These are phyloP conservation scores for Syrmaticus mikado DNA, from an alignment of 2,113 vertebrate species.

Conservation along the genomic window DNA sequence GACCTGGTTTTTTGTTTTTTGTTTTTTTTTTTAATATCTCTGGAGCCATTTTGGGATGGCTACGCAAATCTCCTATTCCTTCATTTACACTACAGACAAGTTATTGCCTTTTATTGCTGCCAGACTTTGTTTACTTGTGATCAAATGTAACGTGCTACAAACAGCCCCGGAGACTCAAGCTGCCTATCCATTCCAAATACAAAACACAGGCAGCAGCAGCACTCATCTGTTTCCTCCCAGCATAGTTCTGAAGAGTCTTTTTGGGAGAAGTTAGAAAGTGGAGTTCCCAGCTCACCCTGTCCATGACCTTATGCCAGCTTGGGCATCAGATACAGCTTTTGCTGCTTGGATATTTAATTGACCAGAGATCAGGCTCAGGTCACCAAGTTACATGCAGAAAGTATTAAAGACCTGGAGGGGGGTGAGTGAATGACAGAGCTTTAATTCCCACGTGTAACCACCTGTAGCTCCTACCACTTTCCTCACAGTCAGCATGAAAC, in stretches of 20 bases:
- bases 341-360: background rate
- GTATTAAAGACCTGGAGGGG: background rate
- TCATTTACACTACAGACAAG: constrained; percentile 61
- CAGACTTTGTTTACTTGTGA: constrained; percentile 20
- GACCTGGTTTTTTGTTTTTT: background rate
- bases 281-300: background rate
- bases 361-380: background rate
- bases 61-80: constrained; percentile 17
- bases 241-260: background rate
- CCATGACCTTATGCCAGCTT: background rate
- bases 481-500: background rate
- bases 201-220: background rate
- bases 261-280: background rate
- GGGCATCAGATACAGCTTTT: background rate
- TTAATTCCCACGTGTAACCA: background rate
- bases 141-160: background rate
- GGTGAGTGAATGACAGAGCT: background rate
- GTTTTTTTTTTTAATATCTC: background rate
- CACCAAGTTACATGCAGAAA: background rate
- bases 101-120: constrained; percentile 40
- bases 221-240: background rate
- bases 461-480: background rate
- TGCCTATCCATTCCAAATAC: background rate
- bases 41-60: constrained; percentile 46
- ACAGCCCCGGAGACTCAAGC: constrained; percentile 9